phyloP scores from a whole-genome alignment of 1,140 invertebrate genomes.

The Nasonia vitripennis region DNA sequence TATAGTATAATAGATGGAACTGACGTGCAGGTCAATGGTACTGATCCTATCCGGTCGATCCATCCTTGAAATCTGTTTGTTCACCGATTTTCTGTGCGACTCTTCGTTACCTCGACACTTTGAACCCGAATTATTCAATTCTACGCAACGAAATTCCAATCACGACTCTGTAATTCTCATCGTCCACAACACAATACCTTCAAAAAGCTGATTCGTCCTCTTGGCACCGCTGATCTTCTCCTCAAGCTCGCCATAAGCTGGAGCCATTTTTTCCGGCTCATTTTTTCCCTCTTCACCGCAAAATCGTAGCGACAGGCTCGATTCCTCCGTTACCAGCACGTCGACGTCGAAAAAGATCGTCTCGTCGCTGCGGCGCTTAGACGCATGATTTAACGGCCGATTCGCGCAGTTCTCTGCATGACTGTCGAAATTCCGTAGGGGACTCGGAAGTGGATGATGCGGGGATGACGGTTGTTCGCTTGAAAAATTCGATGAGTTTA shows the following conservation, averaged over 20 bases:
- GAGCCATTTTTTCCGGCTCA: too few species aligned
- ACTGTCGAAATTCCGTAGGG: neutral
- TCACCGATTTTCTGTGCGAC: neutral
- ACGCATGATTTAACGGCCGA: neutral
- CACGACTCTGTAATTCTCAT: too few species aligned
- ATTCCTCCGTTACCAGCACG: neutral
- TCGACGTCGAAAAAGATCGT: neutral
- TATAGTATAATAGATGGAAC: neutral
- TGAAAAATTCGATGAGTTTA: neutral
- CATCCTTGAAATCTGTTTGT: neutral
- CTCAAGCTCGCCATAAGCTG: neutral
- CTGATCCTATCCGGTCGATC: neutral
- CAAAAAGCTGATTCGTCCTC: neutral
- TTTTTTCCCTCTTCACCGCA: neutral
- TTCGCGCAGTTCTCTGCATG: neutral
- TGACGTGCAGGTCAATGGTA: neutral
- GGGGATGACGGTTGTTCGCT: neutral
- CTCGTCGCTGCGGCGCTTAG: neutral
- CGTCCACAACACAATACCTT: too few species aligned
- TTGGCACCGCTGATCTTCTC: neutral
- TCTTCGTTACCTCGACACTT: too few species aligned
- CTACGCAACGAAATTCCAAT: too few species aligned
- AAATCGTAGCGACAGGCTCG: neutral
- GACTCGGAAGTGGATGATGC: neutral
- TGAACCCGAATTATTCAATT: too few species aligned